Conservation (phyloP, 2,797 vertebrate genomes). For the Passerculus sandwichensis region DNA sequence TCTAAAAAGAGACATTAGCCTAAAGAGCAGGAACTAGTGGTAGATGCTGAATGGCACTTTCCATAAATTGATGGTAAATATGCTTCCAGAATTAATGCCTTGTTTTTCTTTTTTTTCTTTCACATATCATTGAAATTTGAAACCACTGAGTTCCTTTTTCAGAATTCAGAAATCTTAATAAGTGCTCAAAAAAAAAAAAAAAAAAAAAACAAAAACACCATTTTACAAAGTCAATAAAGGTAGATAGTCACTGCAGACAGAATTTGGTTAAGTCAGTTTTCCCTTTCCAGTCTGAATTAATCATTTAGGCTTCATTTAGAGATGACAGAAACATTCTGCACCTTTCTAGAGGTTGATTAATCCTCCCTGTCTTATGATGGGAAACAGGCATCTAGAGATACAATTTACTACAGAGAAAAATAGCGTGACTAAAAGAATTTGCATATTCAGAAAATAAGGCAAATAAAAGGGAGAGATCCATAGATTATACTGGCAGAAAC, state of each 20-base stretch:
- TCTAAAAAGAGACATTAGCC: not conserved
- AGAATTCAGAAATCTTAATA: not conserved
- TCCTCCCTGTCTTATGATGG: not conserved
- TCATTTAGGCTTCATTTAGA: not conserved
- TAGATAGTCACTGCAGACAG: not conserved
- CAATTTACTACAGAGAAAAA: not conserved
- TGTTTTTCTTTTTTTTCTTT: not conserved
- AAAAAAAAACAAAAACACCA: not conserved
- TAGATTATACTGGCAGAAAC: not conserved
- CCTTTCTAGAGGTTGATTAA: not conserved
- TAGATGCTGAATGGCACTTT: not conserved
- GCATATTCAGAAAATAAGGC: slow-evolving; percentile 10
- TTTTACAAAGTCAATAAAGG: not conserved
- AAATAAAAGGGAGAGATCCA: not conserved
- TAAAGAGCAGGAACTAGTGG: not conserved
- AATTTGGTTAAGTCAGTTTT: not conserved
- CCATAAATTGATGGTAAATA: not conserved
- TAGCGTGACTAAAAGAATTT: not conserved
- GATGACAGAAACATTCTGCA: not conserved
- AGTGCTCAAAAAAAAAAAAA: not conserved
- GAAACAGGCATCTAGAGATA: not conserved
- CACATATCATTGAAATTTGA: not conserved
- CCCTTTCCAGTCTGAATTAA: not conserved
- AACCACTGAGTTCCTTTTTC: not conserved
- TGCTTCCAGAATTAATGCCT: not conserved